phyloP scores from a whole-genome alignment of 2,113 vertebrate species.

The Ailuropoda melanoleuca region DNA sequence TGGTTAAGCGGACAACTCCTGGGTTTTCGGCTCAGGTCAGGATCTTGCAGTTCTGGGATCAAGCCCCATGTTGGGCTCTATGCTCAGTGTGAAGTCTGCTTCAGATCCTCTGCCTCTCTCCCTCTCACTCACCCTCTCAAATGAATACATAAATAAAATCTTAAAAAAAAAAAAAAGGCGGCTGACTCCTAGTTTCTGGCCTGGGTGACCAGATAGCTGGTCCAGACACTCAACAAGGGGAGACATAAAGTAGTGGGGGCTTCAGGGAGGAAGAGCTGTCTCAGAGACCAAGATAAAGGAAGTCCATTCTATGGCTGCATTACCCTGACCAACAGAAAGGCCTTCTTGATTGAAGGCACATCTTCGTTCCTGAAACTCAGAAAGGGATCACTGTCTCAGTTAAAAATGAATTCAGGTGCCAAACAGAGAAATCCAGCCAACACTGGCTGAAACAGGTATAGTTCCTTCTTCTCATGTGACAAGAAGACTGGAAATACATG shows the following conservation, averaged over 20 bases:
- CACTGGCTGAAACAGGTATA: neutral
- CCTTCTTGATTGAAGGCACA: neutral
- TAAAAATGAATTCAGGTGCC: neutral
- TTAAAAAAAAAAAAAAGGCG: neutral
- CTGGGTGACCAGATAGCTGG: too few relatives aligned
- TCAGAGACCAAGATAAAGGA: neutral
- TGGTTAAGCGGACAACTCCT: fast-evolving
- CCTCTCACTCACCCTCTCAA: too few relatives aligned
- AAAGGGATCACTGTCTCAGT: neutral
- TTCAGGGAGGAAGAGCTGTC: neutral
- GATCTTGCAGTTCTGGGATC: too few relatives aligned
- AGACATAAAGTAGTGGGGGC: fast-evolving
- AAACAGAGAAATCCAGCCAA: neutral
- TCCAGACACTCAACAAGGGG: neutral
- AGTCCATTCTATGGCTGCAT: neutral
- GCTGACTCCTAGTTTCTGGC: neutral
- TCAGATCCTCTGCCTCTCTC: neutral
- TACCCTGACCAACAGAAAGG: neutral
- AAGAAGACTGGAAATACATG: too few relatives aligned
- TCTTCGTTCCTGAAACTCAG: neutral
- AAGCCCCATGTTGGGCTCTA: too few relatives aligned
- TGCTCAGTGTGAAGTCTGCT: too few relatives aligned
- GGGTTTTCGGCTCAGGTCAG: too few relatives aligned
- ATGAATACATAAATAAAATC: too few relatives aligned
- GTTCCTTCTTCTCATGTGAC: neutral